phyloP scores from a whole-genome alignment of 2,888 invertebrate genomes.

The Opisthograptis luteolata region DNA sequence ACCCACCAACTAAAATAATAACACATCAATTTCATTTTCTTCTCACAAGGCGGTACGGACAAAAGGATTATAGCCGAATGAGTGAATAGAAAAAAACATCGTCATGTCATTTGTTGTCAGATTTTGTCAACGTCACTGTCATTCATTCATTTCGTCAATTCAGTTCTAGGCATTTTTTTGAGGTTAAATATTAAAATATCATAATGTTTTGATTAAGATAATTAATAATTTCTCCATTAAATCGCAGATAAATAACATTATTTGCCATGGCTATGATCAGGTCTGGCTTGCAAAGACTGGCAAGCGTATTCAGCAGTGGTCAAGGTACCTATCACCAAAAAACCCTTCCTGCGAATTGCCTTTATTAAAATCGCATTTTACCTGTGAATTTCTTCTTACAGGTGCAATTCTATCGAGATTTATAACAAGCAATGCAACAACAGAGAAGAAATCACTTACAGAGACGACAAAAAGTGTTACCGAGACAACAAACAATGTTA shows the following conservation, averaged over 20 bases:
- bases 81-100: too few relatives aligned
- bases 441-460: slow-evolving; percentile 48
- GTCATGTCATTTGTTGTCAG: too few relatives aligned
- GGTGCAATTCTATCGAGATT: slow-evolving; percentile 71
- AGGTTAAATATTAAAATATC: slow-evolving; percentile 14
- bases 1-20: too few relatives aligned
- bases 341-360: too few relatives aligned
- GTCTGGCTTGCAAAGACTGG: slow-evolving; percentile 64
- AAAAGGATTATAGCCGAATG: too few relatives aligned
- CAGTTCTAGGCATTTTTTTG: too few relatives aligned
- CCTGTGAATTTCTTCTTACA: slow-evolving; percentile 41
- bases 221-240: neutral
- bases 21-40: too few relatives aligned
- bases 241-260: neutral
- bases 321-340: slow-evolving; percentile 56
- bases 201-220: slow-evolving; percentile 15
- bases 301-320: slow-evolving; percentile 52
- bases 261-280: slow-evolving; percentile 61
- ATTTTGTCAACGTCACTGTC: too few relatives aligned
- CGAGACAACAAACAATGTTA: slow-evolving; percentile 77
- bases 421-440: slow-evolving; percentile 55
- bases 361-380: too few relatives aligned
- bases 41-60: too few relatives aligned
- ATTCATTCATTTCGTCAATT: too few relatives aligned
- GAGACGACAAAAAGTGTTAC: slow-evolving; percentile 67